Conservation (phyloP, 2,888 invertebrate genomes). For the Atethmia centrago region DNA sequence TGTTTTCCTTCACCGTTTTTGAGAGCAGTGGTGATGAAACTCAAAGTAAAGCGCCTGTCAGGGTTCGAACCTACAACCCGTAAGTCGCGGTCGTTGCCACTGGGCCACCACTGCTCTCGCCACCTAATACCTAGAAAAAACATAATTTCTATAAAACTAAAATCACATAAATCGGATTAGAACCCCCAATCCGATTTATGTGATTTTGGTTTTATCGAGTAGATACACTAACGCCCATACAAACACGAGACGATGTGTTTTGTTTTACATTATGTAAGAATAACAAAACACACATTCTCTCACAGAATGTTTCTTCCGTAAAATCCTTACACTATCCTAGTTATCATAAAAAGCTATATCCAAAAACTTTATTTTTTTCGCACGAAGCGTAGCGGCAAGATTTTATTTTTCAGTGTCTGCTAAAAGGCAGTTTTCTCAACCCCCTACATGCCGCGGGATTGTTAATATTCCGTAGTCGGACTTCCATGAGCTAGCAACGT, state of each 20-base stretch:
- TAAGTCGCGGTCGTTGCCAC: too few species aligned
- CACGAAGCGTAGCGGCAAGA: conserved; percentile 68
- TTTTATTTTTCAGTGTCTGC: conserved; percentile 80
- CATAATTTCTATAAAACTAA: background rate
- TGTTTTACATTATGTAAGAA: background rate
- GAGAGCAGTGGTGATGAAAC: too few species aligned
- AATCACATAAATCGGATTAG: background rate
- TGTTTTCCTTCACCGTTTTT: too few species aligned
- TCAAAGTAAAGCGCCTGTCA: too few species aligned
- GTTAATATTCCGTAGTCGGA: conserved; percentile 79
- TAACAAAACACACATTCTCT: background rate
- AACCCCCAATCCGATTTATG: too few species aligned
- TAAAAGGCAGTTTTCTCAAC: conserved; percentile 78
- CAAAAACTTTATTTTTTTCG: conserved; percentile 70
- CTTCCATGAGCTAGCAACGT: conserved; percentile 73
- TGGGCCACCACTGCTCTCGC: too few species aligned
- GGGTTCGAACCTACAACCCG: too few species aligned
- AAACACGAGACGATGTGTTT: background rate
- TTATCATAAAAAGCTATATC: conserved; percentile 65
- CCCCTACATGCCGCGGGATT: conserved; percentile 68
- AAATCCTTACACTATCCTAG: conserved; percentile 15
- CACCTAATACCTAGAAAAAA: too few species aligned
- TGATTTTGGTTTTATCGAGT: too few species aligned
- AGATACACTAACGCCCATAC: background rate
- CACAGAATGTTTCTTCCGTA: background rate